Evolutionary conservation across 2,113 vertebrate genomes (phyloP).

Genomic region (Rattus rattus): DNA sequence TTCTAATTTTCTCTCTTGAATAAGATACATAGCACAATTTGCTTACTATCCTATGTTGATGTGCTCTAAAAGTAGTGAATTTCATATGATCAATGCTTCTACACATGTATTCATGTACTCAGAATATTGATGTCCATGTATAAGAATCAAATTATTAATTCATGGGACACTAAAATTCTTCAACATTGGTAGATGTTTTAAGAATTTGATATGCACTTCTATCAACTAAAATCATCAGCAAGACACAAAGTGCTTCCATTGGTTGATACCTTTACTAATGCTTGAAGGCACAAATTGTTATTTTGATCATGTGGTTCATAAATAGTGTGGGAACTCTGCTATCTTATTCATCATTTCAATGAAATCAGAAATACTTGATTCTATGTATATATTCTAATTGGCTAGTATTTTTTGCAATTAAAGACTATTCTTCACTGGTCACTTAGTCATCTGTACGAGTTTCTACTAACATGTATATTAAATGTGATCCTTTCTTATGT

Average conservation of each 20-base stretch:
- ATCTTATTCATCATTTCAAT: neutral
- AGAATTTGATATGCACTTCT: neutral
- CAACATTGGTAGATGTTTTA: neutral
- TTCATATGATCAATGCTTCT: neutral
- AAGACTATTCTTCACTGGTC: neutral
- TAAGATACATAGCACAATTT: neutral
- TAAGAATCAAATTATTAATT: neutral
- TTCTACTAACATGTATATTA: neutral
- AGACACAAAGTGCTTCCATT: neutral
- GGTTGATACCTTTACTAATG: neutral
- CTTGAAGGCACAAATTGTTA: neutral
- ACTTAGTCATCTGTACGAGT: neutral
- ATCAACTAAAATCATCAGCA: neutral
- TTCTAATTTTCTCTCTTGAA: neutral
- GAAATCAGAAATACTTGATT: neutral
- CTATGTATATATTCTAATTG: neutral
- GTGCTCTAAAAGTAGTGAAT: neutral
- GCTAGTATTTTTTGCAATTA: neutral
- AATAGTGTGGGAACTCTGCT: neutral
- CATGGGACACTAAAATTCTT: neutral
- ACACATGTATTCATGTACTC: neutral
- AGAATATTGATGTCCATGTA: neutral
- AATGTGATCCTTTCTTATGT: neutral
- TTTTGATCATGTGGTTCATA: neutral
- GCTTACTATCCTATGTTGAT: neutral